Base-by-base conservation (phyloP, 2,888 invertebrate genomes). In the Spodoptera picta region DNA sequence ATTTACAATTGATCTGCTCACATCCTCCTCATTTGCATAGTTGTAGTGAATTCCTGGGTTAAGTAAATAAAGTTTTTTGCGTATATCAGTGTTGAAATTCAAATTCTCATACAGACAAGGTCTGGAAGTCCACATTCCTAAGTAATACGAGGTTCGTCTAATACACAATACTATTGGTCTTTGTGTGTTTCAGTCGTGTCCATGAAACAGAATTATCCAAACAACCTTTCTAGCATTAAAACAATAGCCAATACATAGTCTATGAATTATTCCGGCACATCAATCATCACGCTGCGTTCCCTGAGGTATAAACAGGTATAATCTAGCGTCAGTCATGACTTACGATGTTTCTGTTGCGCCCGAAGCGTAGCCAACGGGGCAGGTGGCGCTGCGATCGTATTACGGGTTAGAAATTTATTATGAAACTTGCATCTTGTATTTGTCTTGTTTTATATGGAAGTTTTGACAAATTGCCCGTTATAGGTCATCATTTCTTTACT, bases 311-410 rank as follows among this genome's bases (percentile, higher is more conserved):
- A 67, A 61, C 58, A 69, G 52, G 58, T 65, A 70, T 60, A 62
- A 69, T 73, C 66, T 59, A 72, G 36, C 61, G 72, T 62, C 75
- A 63, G 72, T 57, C 48, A 57, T 75, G 65, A 75, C 52, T 64
- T 68, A 77, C 58, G 67, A 73, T 54, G 56, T 68, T 58, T 75
- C 56, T 31, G 46, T 58, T 68, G 57, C 57, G 73, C 69, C 59
- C 57, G 65, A 72, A 69, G 66, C 68, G 46, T 55, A 54, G 51
- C 59, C 51, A 68, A 69, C 73, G 59, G 61, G 62, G 62, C 73
- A 78, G 76, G 73, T 79, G 76, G 76, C 58, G 68, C 49, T 71
- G 67, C 70, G 74, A 78, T 77, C 64, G 51, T 55, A 57, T 75
- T 77, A 70, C 63, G 41, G 59, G 46, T 61, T 61, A 61, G 71